Base-by-base conservation (phyloP, 23 tunicate genomes). In the Halocynthia roretzi region DNA sequence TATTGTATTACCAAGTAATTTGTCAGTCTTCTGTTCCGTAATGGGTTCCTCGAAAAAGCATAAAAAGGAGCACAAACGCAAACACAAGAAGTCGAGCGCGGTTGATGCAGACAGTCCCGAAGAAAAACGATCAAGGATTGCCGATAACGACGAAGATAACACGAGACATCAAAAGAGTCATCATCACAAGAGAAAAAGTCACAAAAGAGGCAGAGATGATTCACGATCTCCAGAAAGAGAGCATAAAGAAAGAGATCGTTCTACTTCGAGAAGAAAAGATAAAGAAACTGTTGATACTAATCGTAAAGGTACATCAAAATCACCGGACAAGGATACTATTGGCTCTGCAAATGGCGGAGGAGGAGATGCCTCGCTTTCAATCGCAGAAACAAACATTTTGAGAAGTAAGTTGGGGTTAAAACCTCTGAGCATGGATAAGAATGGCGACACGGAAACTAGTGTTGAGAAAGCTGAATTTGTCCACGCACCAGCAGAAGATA, bases 401-500 rank as follows among this genome's bases (percentile, higher is more conserved):
- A 67, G 99, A 5, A 90, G 68, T 7, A 88, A 88, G 61, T 85
- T 94, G n/a, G 99, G 99, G 5, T 83, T 96, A 4, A 86, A 86
- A 67, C 99, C 99, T 7, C 82, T 96, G 12, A 80, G 83, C 17
- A 81, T 96, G 15, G 83, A 77, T 2, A 68, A 68, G 15, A 71
- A n/a, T 10, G 84, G 80, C 54, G 81, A 57, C 8, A 77, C 19
- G 11, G 70, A 20, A 7, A 71, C 56, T 5, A 40, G 60, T 1
- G 66, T 10, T 14, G 78, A 89, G 21, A 83, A 69, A 12, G 68
- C 53, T 2, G 91, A 84, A 6, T 96, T 90, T 72, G 88, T 89
- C 64, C 99, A 96, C 60, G 86, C 86, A 19, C 99, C 99, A 5
- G 99, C 99, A 48, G 88, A 82, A 68, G 87, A 87, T 72, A 31